Conservation (phyloP, 1,140 invertebrate genomes). For the Solenopsis invicta region DNA sequence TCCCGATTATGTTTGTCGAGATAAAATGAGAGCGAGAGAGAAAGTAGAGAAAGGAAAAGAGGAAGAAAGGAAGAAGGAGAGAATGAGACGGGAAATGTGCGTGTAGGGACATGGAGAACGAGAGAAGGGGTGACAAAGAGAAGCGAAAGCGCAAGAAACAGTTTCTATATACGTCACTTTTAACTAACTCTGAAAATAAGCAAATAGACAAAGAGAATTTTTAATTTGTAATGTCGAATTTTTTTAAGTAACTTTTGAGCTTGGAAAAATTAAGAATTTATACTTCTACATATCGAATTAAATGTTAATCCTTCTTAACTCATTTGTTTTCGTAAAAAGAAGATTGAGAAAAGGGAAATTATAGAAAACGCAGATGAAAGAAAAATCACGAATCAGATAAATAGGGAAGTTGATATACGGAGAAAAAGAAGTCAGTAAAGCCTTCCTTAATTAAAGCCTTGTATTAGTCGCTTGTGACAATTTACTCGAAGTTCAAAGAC, state of each 20-base stretch:
- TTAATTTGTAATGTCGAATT: neutral
- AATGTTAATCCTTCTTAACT: conserved; percentile 27
- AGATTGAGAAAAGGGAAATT: neutral
- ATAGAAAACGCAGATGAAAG: conserved; percentile 7
- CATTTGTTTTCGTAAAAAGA: neutral
- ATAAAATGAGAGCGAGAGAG: conserved; percentile 28
- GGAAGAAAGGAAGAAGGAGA: neutral
- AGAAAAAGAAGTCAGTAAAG: neutral
- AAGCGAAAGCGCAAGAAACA: neutral
- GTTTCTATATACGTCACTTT: neutral
- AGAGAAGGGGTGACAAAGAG: conserved; percentile 41
- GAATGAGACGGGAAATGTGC: neutral
- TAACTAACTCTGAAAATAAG: neutral
- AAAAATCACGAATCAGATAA: neutral
- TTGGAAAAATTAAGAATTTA: neutral
- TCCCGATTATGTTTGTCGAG: conserved; percentile 42
- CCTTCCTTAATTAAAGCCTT: conserved; percentile 53
- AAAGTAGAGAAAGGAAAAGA: neutral
- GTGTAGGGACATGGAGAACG: neutral
- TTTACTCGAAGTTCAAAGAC: conserved; percentile 52
- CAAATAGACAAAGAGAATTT: neutral
- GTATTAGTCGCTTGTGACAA: conserved; percentile 47
- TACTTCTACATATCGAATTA: conserved; percentile 2
- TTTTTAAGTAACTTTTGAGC: neutral
- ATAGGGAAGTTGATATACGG: neutral